Base-by-base conservation (phyloP, 2,113 vertebrate species). In the Ovis canadensis region DNA sequence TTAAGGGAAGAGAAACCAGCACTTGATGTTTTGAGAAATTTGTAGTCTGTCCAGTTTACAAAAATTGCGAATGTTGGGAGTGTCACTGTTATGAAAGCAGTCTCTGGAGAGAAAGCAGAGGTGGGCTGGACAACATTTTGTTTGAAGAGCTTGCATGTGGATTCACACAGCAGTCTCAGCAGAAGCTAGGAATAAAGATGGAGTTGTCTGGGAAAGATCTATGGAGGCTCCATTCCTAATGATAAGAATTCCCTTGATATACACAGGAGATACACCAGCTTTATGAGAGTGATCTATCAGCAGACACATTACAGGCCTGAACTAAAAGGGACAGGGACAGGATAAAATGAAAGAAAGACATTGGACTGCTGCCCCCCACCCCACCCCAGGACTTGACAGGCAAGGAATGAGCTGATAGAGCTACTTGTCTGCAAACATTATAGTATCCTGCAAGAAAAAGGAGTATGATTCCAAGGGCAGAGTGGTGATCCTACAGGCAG, bases 1-100 rank as follows among this genome's bases (percentile, higher is more conserved):
- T 87, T 82, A 57, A 82, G 40, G 8, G 60, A 92, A 85, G 84
- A 87, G 23, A 36, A 97, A 40, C 3, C 36, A 96, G 25, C 3
- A 59, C 14, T 59, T 82, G 25, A 33, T 86, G 1, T 31, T 85
- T 90, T 91, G 52, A 57, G 45, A 81, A 62, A 50, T 59, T 78
- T 93, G 67, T 17, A 64, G 27, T 14, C 7, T 71, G 40, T 77
- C 15, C 33, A 94, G 15, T 36, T 48, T 74, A n/a, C 5, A 94
- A 48, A 88, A 87, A 4, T 36, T 36, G 27, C 19, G 40, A 48
- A 64, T 33, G 5, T 36, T 84, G 45, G 74, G 54, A 88, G 10
- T 82, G 57, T n/a, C 4, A 9, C 17, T 59, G 2, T 62, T 59
- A 86, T 7, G 2, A 92, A 59, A 52, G 59, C 6, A 12, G 59